phyloP scores from a whole-genome alignment of 2,888 invertebrate species.

The Ormia ochracea region DNA sequence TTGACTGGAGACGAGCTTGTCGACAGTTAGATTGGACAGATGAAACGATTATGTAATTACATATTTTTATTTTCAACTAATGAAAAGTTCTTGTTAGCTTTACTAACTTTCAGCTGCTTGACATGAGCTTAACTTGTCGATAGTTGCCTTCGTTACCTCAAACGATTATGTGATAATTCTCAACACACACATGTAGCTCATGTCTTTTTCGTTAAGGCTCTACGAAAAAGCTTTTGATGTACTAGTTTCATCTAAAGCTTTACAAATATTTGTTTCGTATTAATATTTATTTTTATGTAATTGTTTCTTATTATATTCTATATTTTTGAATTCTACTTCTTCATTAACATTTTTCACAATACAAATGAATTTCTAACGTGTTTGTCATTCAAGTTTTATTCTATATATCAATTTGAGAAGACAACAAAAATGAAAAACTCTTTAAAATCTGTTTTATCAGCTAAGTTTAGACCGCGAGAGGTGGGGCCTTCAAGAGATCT shows the following conservation, averaged over 20 bases:
- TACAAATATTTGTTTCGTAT: not conserved
- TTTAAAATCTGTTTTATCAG: slow-evolving; percentile 27
- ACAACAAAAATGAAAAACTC: not conserved
- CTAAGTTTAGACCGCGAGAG: not conserved
- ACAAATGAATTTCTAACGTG: slow-evolving; percentile 49
- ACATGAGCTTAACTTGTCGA: too few relatives aligned
- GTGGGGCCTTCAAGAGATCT: not conserved
- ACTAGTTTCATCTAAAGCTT: not conserved
- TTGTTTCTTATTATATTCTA: not conserved
- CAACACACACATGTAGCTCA: too few relatives aligned
- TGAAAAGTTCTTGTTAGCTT: too few relatives aligned
- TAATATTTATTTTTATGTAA: slow-evolving; percentile 6
- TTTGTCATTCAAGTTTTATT: slow-evolving; percentile 57
- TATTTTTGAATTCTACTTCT: slow-evolving; percentile 37
- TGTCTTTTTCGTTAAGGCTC: not conserved
- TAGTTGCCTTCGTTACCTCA: too few relatives aligned
- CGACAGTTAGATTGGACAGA: too few relatives aligned
- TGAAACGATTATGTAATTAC: too few relatives aligned
- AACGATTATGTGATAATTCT: too few relatives aligned
- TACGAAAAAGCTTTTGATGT: not conserved
- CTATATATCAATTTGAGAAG: not conserved
- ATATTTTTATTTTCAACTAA: too few relatives aligned
- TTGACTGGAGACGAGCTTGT: too few relatives aligned
- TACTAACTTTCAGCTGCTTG: too few relatives aligned
- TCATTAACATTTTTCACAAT: slow-evolving; percentile 50